These are phyloP conservation scores for Acholoe squamosa DNA, from an alignment of 2,888 invertebrate genomes.

Conservation along the genomic window DNA sequence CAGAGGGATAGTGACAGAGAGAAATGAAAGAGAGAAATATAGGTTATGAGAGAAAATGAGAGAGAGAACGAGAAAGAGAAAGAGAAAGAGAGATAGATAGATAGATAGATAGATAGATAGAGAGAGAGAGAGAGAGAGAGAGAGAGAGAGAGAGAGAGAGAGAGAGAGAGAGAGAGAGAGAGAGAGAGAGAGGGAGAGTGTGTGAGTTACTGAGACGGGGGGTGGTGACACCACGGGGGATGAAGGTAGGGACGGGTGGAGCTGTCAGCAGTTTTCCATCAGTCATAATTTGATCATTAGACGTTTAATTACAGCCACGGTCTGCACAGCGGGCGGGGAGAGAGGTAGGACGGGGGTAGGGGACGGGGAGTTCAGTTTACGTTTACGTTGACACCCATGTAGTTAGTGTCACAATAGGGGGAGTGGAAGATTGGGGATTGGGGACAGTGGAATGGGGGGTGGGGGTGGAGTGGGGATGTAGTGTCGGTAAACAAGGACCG, in stretches of 20 bases:
- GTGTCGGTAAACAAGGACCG: not conserved
- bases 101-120: too few relatives aligned
- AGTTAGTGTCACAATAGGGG: conserved; percentile 47
- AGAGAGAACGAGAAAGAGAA: too few relatives aligned
- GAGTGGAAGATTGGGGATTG: not conserved
- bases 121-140: too few relatives aligned
- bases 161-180: too few relatives aligned
- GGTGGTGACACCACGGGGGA: not conserved
- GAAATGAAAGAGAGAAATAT: too few relatives aligned
- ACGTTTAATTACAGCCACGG: conserved; percentile 46
- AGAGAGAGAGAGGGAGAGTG: too few relatives aligned
- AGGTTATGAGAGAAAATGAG: too few relatives aligned
- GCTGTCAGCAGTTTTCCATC: conserved; percentile 34
- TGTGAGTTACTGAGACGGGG: too few relatives aligned
- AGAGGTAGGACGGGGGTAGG: not conserved
- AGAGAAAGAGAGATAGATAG: too few relatives aligned
- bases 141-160: too few relatives aligned
- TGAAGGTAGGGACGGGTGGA: not conserved
- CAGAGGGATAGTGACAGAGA: too few relatives aligned
- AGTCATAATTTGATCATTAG: conserved; percentile 55
- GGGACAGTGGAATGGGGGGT: not conserved
- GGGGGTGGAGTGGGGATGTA: not conserved
- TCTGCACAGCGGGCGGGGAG: not conserved
- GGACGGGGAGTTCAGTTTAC: conserved; percentile 29
- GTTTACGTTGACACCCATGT: conserved; percentile 13